phyloP scores from a whole-genome alignment of 2,888 invertebrate species.

The Amblyteles armatorius region DNA sequence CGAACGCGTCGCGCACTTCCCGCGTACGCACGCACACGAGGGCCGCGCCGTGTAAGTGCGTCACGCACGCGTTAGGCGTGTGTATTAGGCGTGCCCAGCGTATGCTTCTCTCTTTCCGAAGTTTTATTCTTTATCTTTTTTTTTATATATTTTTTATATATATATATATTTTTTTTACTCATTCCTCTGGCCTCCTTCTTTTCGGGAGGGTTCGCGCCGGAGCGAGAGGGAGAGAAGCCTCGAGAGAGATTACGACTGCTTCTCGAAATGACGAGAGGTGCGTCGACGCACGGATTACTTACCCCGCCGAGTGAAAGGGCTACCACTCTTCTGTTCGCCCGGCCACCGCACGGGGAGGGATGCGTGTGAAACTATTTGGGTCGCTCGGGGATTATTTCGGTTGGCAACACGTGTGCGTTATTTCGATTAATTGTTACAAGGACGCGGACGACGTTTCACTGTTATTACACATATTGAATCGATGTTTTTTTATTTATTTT shows the following conservation, averaged over 20 bases:
- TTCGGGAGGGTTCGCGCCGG: background rate
- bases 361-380: conserved; percentile 6
- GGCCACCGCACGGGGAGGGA: background rate
- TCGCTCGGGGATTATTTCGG: background rate
- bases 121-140: conserved; percentile 24
- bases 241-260: conserved; percentile 60
- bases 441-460: conserved; percentile 8
- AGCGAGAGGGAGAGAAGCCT: conserved; percentile 20
- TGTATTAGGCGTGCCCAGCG: conserved; percentile 66
- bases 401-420: background rate
- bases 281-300: conserved; percentile 67
- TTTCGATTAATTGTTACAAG: conserved; percentile 15
- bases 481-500: background rate
- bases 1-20: conserved; percentile 67
- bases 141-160: background rate
- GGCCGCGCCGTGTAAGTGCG: conserved; percentile 55
- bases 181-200: conserved; percentile 12
- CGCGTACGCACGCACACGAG: conserved; percentile 59
- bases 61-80: conserved; percentile 70
- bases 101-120: conserved; percentile 30
- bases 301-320: conserved; percentile 49
- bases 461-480: background rate
- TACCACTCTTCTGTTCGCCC: conserved; percentile 53
- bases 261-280: conserved; percentile 66
- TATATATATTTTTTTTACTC: conserved; percentile 18